Evolutionary conservation across 2,888 invertebrate genomes (phyloP), one percentile per base, ranked within the genome.

Genomic region (Nephrotoma flavescens): DNA sequence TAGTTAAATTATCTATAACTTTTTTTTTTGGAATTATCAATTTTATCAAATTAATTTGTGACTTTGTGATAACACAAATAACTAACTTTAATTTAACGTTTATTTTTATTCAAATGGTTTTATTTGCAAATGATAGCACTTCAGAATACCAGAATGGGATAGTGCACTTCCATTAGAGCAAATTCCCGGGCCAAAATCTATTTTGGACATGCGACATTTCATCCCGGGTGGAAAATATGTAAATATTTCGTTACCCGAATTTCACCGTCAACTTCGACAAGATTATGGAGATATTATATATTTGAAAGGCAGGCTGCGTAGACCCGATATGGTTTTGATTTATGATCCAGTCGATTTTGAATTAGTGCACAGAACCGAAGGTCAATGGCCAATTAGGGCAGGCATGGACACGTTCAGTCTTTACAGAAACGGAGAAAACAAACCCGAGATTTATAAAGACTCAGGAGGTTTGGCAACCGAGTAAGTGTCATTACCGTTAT

Each of bases 381-480:
- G 88, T 19, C 9, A 86, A 15, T 87, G 44, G 57, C 88, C 87
- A 12, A 31, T 5, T 31, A 0, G 11, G 88, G n/a, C 11, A n/a
- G 6, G 85, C 9, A 2, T 88, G 4, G 86, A 87, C 47, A 87
- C 87, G 12, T 15, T 88, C 0, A 44, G 42, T 9, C 85, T 87
- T 42, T 88, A 83, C 57, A 12, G 87, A 44, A 45, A 86, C 31
- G 86, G 52, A 0, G 31, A 31, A 31, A 31, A 31, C 31, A 31
- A 31, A 31, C 86, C 84, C 0, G 87, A 87, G 12, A 19, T 86
- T 42, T 90, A 89, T 86, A 88, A 89, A 6, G 90, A 89, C 4
- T 86, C 88, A 9, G 88, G 88, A 31, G 90, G 90, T n/a, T 44
- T 90, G 0, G 31, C 90, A 9, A 86, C 89, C 4, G 88, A 89